Evolutionary conservation across 2,113 vertebrate genomes (phyloP).

Genomic region (Edolisoma coerulescens): DNA sequence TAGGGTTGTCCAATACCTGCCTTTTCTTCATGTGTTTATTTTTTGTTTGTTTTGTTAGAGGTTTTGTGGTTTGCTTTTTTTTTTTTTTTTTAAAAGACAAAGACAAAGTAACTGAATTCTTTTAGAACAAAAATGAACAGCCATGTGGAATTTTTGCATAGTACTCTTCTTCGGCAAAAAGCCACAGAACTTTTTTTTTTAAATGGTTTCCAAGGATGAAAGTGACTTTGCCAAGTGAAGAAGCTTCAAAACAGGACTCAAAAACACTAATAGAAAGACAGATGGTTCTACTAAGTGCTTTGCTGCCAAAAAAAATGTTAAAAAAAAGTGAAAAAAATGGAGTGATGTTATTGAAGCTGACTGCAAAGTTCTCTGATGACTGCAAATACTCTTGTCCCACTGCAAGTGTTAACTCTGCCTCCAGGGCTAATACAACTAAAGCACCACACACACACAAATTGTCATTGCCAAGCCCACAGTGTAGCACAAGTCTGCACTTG

Average conservation of each 20-base stretch:
- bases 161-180: slow-evolving; percentile 85
- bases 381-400: slow-evolving; percentile 79
- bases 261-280: slow-evolving; percentile 96
- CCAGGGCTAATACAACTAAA: slow-evolving; percentile 75
- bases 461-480: slow-evolving; percentile 69
- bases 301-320: slow-evolving; percentile 86
- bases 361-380: slow-evolving; percentile 82
- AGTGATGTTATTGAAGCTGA: slow-evolving; percentile 92
- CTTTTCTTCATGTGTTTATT: neutral
- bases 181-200: slow-evolving; percentile 89
- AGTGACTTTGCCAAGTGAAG: slow-evolving; percentile 94
- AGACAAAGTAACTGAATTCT: slow-evolving; percentile 76
- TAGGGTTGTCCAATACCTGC: neutral
- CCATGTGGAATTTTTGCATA: slow-evolving; percentile 82
- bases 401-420: slow-evolving; percentile 80
- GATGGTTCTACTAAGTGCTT: slow-evolving; percentile 93
- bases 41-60: neutral
- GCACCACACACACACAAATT: slow-evolving; percentile 70
- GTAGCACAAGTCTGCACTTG: slow-evolving; percentile 65
- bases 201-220: slow-evolving; percentile 92
- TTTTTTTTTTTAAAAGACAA: slow-evolving; percentile 57
- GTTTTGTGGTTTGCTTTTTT: neutral
- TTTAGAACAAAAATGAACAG: slow-evolving; percentile 85
- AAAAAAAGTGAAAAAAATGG: slow-evolving; percentile 71
- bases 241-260: slow-evolving; percentile 87